Conservation (phyloP, 35 echinoderm and acorn worm species). For the Ptychodera flava region DNA sequence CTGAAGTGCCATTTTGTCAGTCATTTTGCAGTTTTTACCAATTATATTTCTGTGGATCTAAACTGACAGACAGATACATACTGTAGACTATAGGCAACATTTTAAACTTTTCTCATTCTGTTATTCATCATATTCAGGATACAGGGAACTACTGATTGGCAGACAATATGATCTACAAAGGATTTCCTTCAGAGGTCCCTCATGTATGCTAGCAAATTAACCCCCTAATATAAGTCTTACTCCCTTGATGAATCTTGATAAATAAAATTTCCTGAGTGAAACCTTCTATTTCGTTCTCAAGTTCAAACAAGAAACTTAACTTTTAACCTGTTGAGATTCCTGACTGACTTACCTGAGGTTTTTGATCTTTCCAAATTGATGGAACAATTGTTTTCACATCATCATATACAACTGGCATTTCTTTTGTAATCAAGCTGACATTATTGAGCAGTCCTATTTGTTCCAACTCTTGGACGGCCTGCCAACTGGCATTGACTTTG, state of each 20-base stretch:
- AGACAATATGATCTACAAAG: neutral
- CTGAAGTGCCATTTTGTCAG: no score
- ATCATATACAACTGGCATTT: conserved; percentile 78
- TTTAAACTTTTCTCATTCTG: no score
- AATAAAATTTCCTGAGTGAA: no score
- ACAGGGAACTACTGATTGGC: neutral
- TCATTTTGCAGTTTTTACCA: no score
- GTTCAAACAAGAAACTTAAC: neutral
- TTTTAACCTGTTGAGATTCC: no score
- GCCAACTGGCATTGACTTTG: conserved; percentile 77
- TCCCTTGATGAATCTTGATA: no score
- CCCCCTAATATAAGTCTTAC: no score
- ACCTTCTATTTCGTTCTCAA: neutral
- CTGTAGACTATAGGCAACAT: no score
- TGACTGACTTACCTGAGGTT: conserved; percentile 73
- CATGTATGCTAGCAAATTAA: no score
- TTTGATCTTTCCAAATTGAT: conserved; percentile 75
- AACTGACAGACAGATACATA: no score
- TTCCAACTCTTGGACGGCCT: conserved; percentile 69
- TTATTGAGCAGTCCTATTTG: conserved; percentile 50
- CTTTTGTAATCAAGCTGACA: conserved; percentile 45
- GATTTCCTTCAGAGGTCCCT: neutral
- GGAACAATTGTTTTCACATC: conserved; percentile 64
- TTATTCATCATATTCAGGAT: no score
- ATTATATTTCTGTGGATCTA: no score